Conservation (phyloP, 2,113 vertebrate species). For the Tamias sibiricus region DNA sequence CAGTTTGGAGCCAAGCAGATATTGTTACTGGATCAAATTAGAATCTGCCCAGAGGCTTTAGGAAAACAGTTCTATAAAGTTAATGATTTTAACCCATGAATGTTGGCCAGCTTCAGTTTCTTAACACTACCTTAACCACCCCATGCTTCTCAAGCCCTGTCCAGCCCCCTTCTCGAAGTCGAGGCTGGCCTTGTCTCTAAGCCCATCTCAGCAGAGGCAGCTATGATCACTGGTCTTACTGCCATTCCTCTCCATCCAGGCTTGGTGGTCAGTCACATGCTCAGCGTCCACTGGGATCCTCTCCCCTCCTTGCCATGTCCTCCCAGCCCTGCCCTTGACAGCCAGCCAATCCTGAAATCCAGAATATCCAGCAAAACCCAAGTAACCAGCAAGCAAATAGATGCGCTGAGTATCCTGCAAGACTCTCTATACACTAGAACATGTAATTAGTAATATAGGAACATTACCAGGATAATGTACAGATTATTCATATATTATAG, state of each 20-base stretch:
- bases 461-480: neutral
- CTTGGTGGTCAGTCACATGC: neutral
- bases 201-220: neutral
- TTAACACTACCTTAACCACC: neutral
- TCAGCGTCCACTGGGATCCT: neutral
- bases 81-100: constrained; percentile 58
- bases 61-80: constrained; percentile 59
- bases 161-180: neutral
- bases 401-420: neutral
- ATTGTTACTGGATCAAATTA: constrained; percentile 69
- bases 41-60: constrained; percentile 62
- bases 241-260: neutral
- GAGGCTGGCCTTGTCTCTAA: neutral
- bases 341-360: neutral
- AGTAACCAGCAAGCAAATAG: neutral
- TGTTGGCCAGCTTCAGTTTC: constrained; percentile 45
- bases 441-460: no score
- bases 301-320: neutral
- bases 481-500: neutral
- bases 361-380: neutral
- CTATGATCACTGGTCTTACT: neutral
- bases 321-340: neutral
- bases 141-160: neutral
- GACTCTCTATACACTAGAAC: neutral
- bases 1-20: constrained; percentile 70